Evolutionary conservation across 2,113 vertebrate species (phyloP).

Genomic region (Delphinus delphis): DNA sequence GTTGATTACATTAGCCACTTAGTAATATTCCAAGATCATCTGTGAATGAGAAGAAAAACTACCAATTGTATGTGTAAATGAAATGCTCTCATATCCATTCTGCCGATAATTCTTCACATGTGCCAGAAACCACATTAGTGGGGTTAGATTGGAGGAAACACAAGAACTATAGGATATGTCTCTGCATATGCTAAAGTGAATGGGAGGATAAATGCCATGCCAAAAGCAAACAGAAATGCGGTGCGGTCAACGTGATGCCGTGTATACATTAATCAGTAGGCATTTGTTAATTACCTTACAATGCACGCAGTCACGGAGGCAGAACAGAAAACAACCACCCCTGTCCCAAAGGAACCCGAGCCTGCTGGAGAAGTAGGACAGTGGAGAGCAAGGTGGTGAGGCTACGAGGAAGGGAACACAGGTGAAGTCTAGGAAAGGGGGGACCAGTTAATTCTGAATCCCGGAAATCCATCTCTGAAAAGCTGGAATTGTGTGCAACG

Average conservation of each 20-base stretch:
- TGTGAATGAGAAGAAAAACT: not conserved
- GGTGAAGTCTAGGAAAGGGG: not conserved
- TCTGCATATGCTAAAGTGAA: not conserved
- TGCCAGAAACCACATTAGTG: not conserved
- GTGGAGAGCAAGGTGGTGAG: not conserved
- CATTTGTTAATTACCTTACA: not conserved
- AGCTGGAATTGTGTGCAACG: not conserved
- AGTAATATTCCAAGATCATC: not conserved
- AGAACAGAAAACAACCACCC: not conserved
- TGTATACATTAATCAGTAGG: not conserved
- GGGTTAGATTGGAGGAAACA: not conserved
- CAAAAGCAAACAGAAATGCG: not conserved
- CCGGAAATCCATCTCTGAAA: not conserved
- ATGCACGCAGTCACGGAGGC: not conserved
- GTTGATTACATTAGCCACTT: slow-evolving; percentile 45
- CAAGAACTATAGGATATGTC: not conserved
- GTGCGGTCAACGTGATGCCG: not conserved
- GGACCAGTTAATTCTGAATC: not conserved
- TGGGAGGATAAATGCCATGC: not conserved
- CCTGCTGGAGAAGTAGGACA: not conserved
- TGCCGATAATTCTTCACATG: not conserved
- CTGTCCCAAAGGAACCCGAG: not conserved
- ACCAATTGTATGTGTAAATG: not conserved
- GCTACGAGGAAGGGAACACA: accelerated
- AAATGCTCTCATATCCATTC: not conserved